Base-by-base conservation (phyloP, 2,113 vertebrate genomes). In the Sylvia atricapilla region DNA sequence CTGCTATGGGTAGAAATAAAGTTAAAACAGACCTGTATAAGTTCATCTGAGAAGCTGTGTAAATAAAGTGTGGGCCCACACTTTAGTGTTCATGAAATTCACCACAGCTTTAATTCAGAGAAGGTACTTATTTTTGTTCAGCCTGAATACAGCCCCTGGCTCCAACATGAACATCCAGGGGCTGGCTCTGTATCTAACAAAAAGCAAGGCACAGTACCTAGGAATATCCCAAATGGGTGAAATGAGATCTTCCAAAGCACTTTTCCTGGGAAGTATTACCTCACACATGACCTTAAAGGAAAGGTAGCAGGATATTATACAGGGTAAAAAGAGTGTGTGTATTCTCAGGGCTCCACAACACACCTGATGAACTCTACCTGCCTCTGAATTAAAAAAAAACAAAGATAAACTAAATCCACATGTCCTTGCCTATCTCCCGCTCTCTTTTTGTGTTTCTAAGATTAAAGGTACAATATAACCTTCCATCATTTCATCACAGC, bases 401-500 rank as follows among this genome's bases (percentile, higher is more conserved):
- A 31, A 21, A 37, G 10, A 59, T 1, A 77, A 90, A 41, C 7
- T 50, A 70, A 88, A 87, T 56, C n/a, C 20, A 9, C n/a, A 24
- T n/a, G 10, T 59, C 88, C 17, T 68, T 75, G 68, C 33, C 49
- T 64, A 33, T 64, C 25, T 76, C 10, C 17, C 27, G 10, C 7
- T 58, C 44, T 47, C 30, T 89, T 86, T 87, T 73, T 76, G 13
- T 64, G 60, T 84, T 87, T 70, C 31, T 62, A 46, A 79, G 58
- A 62, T 68, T 85, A 84, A 89, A 82, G n/a, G 30, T 84, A 13
- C 41, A 72, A 72, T 75, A 59, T 35, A 93, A 72, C 80, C 56
- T 89, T 92, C 73, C 39, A 78, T 64, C 47, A 75, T 77, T 87
- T 89, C 69, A 82, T 91, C 84, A 90, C 52, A 94, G 77, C 20